Conservation (phyloP, 2,888 invertebrate species). For the Caenorhabditis virilis region DNA sequence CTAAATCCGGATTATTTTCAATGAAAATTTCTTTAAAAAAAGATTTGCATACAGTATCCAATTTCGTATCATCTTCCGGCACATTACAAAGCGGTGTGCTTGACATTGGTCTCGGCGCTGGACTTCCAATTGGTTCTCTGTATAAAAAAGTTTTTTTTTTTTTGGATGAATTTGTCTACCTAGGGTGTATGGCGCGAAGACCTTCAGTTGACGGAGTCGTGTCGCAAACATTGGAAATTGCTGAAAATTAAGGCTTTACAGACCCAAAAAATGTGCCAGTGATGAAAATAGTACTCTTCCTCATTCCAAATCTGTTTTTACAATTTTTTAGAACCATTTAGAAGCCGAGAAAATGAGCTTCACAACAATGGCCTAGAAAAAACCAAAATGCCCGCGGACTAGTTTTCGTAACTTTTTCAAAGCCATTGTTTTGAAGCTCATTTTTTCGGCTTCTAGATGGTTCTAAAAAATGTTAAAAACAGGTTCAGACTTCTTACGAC, state of each 20-base stretch:
- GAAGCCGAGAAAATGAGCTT: too few species aligned
- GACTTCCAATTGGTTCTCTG: constrained; percentile 49
- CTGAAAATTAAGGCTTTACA: constrained; percentile 20
- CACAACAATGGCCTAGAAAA: too few species aligned
- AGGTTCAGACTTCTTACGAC: too few species aligned
- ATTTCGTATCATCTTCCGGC: constrained; percentile 18
- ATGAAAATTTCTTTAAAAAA: too few species aligned
- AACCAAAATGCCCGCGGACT: too few species aligned
- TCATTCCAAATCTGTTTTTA: too few species aligned
- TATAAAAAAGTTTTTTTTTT: not conserved
- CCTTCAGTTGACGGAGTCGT: constrained; percentile 11
- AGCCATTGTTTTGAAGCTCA: too few species aligned
- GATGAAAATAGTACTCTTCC: too few species aligned
- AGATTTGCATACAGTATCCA: constrained; percentile 1
- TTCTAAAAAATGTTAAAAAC: too few species aligned
- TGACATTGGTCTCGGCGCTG: constrained; percentile 43
- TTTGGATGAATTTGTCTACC: constrained; percentile 2
- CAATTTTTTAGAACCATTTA: not conserved
- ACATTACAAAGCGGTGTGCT: constrained; percentile 26
- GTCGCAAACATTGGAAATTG: constrained; percentile 18
- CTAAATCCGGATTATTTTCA: constrained; percentile 8
- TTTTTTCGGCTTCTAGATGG: too few species aligned
- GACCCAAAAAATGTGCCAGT: too few species aligned
- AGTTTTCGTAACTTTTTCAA: too few species aligned
- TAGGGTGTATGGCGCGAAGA: constrained; percentile 31